phyloP scores from a whole-genome alignment of 2,113 vertebrate species.

The Sinosuthora webbiana region DNA sequence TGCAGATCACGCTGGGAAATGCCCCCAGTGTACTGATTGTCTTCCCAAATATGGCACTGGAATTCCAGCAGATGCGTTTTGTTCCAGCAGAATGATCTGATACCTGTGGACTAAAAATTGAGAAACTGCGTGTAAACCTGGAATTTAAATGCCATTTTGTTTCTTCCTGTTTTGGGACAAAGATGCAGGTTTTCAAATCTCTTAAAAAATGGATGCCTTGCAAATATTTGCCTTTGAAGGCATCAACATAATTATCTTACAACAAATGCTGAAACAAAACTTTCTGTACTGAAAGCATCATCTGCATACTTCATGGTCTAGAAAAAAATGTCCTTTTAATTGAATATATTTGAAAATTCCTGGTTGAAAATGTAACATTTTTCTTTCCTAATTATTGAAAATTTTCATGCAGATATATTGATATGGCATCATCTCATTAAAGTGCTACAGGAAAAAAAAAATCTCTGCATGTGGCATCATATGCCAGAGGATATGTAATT shows the following conservation, averaged over 20 bases:
- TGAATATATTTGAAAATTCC: neutral
- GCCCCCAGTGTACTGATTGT: fast-evolving
- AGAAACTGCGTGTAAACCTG: neutral
- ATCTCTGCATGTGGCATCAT: neutral
- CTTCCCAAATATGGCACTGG: neutral
- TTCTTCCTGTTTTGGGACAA: neutral
- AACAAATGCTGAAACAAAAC: neutral
- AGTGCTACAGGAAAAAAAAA: neutral
- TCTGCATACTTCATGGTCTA: neutral
- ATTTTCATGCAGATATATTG: neutral
- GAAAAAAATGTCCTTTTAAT: neutral
- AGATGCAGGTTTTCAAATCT: neutral
- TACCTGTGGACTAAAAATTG: neutral
- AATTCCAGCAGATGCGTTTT: neutral
- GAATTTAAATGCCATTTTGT: neutral
- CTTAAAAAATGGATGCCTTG: neutral
- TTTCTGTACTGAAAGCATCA: neutral
- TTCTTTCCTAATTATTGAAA: neutral
- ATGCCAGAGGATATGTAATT: neutral
- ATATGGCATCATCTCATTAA: neutral
- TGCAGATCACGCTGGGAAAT: neutral
- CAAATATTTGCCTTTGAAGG: neutral
- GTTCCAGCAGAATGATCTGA: neutral
- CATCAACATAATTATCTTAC: neutral
- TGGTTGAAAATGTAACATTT: neutral